Evolutionary conservation across 2,113 vertebrate genomes (phyloP).

Genomic region (Oceanites oceanicus): DNA sequence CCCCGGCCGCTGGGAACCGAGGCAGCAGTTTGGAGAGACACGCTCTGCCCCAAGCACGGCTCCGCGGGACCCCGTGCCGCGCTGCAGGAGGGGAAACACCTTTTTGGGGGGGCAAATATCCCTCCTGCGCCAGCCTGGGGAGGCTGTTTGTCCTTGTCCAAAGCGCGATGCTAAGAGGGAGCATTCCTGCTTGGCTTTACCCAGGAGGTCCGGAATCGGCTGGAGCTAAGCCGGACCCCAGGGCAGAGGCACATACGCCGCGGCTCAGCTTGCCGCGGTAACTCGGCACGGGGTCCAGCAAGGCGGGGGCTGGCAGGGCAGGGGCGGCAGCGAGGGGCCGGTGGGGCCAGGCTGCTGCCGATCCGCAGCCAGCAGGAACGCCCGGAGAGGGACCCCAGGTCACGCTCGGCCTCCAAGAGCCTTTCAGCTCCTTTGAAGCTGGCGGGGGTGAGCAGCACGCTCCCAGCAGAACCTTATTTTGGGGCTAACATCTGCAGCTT

Average conservation of each 20-base stretch:
- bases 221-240: neutral
- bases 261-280: neutral
- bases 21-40: neutral
- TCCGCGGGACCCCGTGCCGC: accelerated
- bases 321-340: neutral
- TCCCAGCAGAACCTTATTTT: neutral
- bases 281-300: neutral
- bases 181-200: neutral
- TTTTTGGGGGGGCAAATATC: neutral
- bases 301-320: neutral
- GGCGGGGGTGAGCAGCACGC: neutral
- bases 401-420: neutral
- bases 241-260: neutral
- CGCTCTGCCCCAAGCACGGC: accelerated
- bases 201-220: neutral
- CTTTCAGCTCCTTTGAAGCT: neutral
- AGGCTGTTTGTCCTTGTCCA: neutral
- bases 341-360: neutral
- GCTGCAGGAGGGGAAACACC: neutral
- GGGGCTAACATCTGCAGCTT: neutral
- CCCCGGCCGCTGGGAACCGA: accelerated
- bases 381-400: neutral
- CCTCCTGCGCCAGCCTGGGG: neutral
- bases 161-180: neutral
- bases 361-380: accelerated